Evolutionary conservation across 2,888 invertebrate genomes (phyloP).

Genomic region (Cancer borealis): DNA sequence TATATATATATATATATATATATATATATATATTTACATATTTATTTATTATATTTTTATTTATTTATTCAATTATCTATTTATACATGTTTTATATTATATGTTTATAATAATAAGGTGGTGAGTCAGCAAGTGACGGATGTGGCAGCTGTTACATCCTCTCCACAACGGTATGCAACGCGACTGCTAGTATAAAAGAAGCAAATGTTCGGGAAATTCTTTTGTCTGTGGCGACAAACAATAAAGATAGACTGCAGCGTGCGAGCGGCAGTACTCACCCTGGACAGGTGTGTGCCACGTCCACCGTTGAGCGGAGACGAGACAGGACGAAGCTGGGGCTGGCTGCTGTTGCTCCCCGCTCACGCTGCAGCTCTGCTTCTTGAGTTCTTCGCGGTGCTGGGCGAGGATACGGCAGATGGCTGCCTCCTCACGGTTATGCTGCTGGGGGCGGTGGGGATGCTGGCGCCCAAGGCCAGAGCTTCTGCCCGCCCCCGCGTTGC

Average conservation of each 20-base stretch:
- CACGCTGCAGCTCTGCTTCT: slow-evolving; percentile 48
- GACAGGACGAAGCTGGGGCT: slow-evolving; percentile 3
- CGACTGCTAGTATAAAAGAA: not conserved
- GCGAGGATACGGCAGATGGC: slow-evolving; percentile 76
- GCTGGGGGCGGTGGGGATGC: slow-evolving; percentile 54
- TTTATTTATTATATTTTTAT: not conserved
- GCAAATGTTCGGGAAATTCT: not conserved
- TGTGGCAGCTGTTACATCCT: not conserved
- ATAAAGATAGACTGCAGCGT: not conserved
- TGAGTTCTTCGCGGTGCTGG: slow-evolving; percentile 73
- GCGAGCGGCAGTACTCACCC: slow-evolving; percentile 54
- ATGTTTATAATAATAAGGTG: not conserved
- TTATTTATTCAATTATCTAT: slow-evolving; percentile 24
- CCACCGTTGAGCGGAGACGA: slow-evolving; percentile 61
- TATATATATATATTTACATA: not conserved
- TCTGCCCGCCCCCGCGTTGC: slow-evolving; percentile 16
- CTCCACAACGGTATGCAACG: not conserved
- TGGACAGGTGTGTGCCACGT: slow-evolving; percentile 73
- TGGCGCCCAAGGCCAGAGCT: slow-evolving; percentile 50
- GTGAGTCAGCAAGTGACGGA: not conserved
- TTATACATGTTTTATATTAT: not conserved
- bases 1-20: slow-evolving; percentile 32
- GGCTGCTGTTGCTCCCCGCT: not conserved
- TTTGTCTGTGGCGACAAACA: not conserved
- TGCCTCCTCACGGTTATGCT: slow-evolving; percentile 71